Evolutionary conservation across 2,888 invertebrate species (phyloP).

Genomic region (Dryomyza anilis): DNA sequence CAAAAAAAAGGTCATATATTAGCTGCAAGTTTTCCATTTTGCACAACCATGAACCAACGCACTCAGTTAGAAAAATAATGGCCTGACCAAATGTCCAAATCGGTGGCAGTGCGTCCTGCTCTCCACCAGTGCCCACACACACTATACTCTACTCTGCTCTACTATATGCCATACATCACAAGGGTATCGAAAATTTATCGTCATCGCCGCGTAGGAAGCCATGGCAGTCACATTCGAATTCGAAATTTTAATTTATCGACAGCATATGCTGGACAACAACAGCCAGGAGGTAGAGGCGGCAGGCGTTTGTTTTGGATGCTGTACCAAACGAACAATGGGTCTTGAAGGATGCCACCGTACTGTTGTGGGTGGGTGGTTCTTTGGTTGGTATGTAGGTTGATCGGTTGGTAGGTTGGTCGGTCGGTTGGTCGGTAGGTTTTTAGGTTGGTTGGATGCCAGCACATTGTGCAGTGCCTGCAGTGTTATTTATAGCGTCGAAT

Average conservation of each 20-base stretch:
- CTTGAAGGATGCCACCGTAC: too few species aligned
- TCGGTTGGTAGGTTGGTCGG: too few species aligned
- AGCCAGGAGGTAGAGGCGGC: constrained; percentile 14
- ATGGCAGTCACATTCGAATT: constrained; percentile 6
- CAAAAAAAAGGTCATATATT: constrained; percentile 23
- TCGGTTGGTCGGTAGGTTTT: too few species aligned
- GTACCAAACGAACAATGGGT: too few species aligned
- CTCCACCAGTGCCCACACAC: too few species aligned
- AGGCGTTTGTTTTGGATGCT: constrained; percentile 20
- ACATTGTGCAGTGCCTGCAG: constrained; percentile 1
- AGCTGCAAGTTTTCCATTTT: constrained; percentile 15
- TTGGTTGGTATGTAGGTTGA: too few species aligned
- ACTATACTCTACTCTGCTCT: too few species aligned
- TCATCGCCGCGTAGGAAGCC: constrained; percentile 7
- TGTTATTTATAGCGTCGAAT: constrained; percentile 44
- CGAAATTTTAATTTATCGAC: constrained; percentile 60
- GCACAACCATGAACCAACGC: constrained; percentile 4
- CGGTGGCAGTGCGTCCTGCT: too few species aligned
- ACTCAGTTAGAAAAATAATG: constrained; percentile 16
- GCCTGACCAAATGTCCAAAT: too few species aligned
- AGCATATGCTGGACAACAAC: constrained; percentile 47
- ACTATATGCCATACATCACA: constrained; percentile 15
- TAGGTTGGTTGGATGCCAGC: not conserved
- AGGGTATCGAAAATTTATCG: constrained; percentile 27
- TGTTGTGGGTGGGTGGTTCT: too few species aligned